phyloP scores from a whole-genome alignment of 2,113 vertebrate genomes.

The Leucosticte australis region DNA sequence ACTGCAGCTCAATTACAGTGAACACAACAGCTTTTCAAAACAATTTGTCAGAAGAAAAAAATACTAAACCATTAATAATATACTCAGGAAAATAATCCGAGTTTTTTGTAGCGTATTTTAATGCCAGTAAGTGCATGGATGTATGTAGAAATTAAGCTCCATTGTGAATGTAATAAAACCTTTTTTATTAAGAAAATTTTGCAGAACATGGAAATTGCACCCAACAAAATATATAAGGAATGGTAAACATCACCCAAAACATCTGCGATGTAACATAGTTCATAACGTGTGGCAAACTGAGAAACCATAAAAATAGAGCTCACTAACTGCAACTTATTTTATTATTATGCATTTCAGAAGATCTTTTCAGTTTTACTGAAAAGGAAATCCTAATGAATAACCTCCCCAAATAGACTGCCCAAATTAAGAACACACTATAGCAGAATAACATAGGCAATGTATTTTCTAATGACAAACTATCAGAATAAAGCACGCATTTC shows the following conservation, averaged over 20 bases:
- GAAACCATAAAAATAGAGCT: not conserved
- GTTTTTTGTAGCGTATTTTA: slow-evolving; percentile 12
- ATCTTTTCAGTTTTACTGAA: slow-evolving; percentile 23
- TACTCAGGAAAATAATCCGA: not conserved
- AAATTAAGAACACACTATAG: not conserved
- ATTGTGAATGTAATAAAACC: not conserved
- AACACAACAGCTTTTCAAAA: slow-evolving; percentile 48
- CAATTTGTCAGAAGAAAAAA: slow-evolving; percentile 14
- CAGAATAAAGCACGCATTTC: not conserved
- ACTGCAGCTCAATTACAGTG: slow-evolving; percentile 50
- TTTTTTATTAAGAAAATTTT: not conserved
- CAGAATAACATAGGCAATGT: not conserved
- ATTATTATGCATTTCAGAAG: slow-evolving; percentile 1
- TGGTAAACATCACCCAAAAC: not conserved
- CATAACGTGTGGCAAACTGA: not conserved
- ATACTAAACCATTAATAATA: not conserved
- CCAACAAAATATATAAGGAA: not conserved
- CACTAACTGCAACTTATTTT: not conserved
- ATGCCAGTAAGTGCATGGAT: not conserved
- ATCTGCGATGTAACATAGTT: not conserved
- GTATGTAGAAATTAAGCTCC: not conserved
- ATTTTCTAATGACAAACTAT: not conserved
- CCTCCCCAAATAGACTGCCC: not conserved
- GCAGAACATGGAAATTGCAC: not conserved
- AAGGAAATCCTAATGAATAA: not conserved